Base-by-base conservation (phyloP, 2,888 invertebrate genomes). In the Drosophila paramelanica region DNA sequence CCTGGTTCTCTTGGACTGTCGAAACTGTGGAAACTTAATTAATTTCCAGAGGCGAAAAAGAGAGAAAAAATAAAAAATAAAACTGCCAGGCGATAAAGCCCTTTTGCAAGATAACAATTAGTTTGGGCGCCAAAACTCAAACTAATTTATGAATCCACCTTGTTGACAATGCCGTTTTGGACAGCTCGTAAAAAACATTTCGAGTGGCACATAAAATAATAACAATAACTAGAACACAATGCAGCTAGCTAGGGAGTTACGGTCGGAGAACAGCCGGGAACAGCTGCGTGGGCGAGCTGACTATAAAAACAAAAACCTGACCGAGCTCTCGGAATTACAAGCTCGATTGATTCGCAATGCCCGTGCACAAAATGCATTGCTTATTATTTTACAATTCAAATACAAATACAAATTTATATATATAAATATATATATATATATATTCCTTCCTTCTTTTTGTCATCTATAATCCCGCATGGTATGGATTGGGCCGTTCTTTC, bases 341-440 rank as follows among this genome's bases (percentile, higher is more conserved):
- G 84, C 84, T 85, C 89, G 89, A 89, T 85, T 85, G 84, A 88
- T 67, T 87, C 62, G 84, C 80, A 77, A 76, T 81, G 67, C 31
- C n/a, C 46, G 23, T 45, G 39, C 8, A 53, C 50, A 25, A 41
- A 31, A 64, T 45, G 41, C 36, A 45, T 17, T 60, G 36, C 38
- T 56, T 49, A 53, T 60, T 64, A 45, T 58, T 67, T 62, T 59
- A 33, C 45, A 79, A 53, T 70, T 51, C 62, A 51, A 52, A 73
- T 51, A 55, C 55, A 65, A 66, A 61, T 51, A 55, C 36, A 58
- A 51, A 65, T 56, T 46, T 42, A 5, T 33, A 0, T 47, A 4
- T 14, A 31, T 50, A 31, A 13, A 7, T 27, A 13, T 20, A n/a
- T 27, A 38, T 36, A n/a, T 10, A 27, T 61, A 20, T 36, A 41